Base-by-base conservation (phyloP, 2,113 vertebrate species). In the Chloroceryle aenea region DNA sequence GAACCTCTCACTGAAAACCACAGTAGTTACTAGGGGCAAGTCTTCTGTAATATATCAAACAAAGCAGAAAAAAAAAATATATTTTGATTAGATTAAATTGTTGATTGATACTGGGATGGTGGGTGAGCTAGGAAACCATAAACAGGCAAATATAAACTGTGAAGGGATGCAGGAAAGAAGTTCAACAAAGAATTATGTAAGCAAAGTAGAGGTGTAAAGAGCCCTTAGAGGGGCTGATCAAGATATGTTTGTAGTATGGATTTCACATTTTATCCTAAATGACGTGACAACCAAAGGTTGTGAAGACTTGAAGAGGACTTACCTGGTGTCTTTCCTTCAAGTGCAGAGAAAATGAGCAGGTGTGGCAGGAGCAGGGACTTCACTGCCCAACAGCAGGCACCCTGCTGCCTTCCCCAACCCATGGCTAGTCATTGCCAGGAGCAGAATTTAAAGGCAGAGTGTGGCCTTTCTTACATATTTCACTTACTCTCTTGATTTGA, bases 341-440 rank as follows among this genome's bases (percentile, higher is more conserved):
- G 27, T 6, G 48, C 25, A 45, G 78, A 62, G 36, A 56, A 52
- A 52, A 52, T 8, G 50, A 55, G 52, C 68, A 80, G 58, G 30
- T 3, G 3, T 11, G 73, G 59, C 53, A 59, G 47, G 69, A 69
- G 47, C 27, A 58, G 30, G 26, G 76, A 23, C n/a, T 14, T 64
- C 18, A 4, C 42, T 36, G 26, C 64, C 48, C 52, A 26, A 26
- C 23, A 50, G 14, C 59, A 52, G 80, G n/a, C 34, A 47, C n/a
- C 0, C 0, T 4, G 52, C 64, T 89, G 53, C 64, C 64, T 29
- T 56, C 64, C 27, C 34, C 1, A 0, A 34, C 56, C n/a, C 2
- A 0, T 32, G 45, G 34, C 25, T 78, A 47, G 5, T 20, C 53
- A 20, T 4, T n/a, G 45, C 58, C 27, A 1, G 3, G 40, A 50